Conservation (phyloP, 2,888 invertebrate genomes). For the Biston betularia region DNA sequence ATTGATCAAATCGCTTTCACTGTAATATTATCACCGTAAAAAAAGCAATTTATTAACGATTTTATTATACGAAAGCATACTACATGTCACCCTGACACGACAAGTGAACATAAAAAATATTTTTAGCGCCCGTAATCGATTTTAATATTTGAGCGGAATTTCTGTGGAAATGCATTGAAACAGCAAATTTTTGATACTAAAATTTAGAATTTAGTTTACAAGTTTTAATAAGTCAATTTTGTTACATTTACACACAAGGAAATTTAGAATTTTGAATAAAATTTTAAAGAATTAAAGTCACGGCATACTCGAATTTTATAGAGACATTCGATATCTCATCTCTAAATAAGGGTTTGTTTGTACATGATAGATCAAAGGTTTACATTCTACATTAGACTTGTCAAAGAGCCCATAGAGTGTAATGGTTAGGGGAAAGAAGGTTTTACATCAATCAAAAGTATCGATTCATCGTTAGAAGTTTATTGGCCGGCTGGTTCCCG, state of each 20-base stretch:
- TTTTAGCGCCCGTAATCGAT: slow-evolving; percentile 64
- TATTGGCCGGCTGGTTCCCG: slow-evolving; percentile 18
- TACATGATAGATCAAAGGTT: not conserved
- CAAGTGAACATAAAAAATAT: slow-evolving; percentile 68
- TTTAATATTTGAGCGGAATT: slow-evolving; percentile 41
- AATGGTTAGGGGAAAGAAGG: slow-evolving; percentile 20
- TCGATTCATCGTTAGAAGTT: slow-evolving; percentile 28
- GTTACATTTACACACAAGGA: slow-evolving; percentile 27
- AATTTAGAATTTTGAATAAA: slow-evolving; percentile 33
- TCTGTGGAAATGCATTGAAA: slow-evolving; percentile 39
- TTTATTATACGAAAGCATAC: slow-evolving; percentile 73
- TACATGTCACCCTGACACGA: slow-evolving; percentile 80
- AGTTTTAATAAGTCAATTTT: slow-evolving; percentile 34
- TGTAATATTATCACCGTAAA: slow-evolving; percentile 52
- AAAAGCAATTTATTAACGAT: slow-evolving; percentile 65
- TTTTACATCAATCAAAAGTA: slow-evolving; percentile 29
- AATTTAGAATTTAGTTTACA: slow-evolving; percentile 44
- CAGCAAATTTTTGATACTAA: slow-evolving; percentile 40
- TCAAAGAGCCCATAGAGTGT: slow-evolving; percentile 19
- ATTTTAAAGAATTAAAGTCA: slow-evolving; percentile 44
- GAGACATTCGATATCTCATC: slow-evolving; percentile 17
- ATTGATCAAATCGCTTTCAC: slow-evolving; percentile 70
- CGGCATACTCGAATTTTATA: slow-evolving; percentile 51
- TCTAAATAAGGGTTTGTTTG: slow-evolving; percentile 30
- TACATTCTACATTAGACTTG: not conserved